Evolutionary conservation across 1,140 invertebrate genomes (phyloP).

Genomic region (Brevipalpus yothersi): DNA sequence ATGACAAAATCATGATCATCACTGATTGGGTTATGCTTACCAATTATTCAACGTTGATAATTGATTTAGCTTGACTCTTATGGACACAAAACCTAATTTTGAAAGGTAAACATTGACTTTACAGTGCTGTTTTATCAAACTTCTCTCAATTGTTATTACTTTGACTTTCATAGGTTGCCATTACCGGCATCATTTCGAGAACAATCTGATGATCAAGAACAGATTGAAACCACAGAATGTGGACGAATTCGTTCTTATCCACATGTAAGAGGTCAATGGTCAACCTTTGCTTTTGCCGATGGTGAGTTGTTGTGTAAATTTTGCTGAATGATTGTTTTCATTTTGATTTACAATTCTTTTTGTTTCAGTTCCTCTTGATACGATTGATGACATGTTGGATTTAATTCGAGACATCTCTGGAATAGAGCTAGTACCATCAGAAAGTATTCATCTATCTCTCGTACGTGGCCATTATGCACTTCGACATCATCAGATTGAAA

Average conservation of each 20-base stretch:
- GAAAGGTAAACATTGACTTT: too few species aligned
- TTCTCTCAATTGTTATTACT: too few species aligned
- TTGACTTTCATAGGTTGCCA: too few species aligned
- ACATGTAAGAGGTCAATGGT: conserved; percentile 54
- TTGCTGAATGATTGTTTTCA: not conserved
- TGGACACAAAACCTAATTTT: too few species aligned
- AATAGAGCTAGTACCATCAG: not conserved
- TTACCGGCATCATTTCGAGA: too few species aligned
- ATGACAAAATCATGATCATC: too few species aligned
- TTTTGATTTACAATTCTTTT: not conserved
- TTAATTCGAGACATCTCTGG: not conserved
- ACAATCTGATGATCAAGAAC: too few species aligned
- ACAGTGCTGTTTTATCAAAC: too few species aligned
- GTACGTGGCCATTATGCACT: not conserved
- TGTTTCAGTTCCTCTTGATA: not conserved
- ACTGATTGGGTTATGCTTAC: too few species aligned
- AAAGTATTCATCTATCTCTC: not conserved
- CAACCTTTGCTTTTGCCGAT: conserved; percentile 40
- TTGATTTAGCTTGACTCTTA: too few species aligned
- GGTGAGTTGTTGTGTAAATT: conserved; percentile 24
- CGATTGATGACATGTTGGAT: not conserved
- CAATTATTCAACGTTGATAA: too few species aligned
- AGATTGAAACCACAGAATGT: conserved; percentile 6
- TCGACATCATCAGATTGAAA: not conserved
- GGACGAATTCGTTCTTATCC: conserved; percentile 39